Base-by-base conservation (phyloP, 2,797 vertebrate genomes). In the Esox lucius region DNA sequence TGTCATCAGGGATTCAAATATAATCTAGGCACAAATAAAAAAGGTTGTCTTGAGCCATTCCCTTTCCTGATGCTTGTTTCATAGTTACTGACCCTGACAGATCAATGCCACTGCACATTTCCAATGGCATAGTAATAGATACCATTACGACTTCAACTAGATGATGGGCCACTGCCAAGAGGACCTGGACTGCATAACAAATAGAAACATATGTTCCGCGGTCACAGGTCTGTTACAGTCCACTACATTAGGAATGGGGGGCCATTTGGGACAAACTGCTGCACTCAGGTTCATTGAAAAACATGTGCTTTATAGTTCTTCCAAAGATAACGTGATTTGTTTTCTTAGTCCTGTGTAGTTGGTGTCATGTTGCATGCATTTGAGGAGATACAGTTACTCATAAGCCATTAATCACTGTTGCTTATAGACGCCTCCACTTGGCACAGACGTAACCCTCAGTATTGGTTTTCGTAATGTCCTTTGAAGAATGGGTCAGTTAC, bases 151-250 rank as follows among this genome's bases (percentile, higher is more conserved):
- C 35, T 65, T 73, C 61, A 8, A 68, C 39, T 78, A 86, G 68
- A 84, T 87, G 85, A 94, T 90, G 89, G 87, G 90, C 83, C 71
- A 81, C 61, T 79, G 89, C 88, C 88, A 90, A 76, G 16, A 56
- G 12, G 3, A 61, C 66, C 78, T 85, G 82, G 0, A 0, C 0
- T 59, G 56, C 56, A 1, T 59, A n/a, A 16, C 56, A 59, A 59
- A 59, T 22, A 4, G n/a, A n/a, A 59, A 9, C 56, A 2, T 59
- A 24, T 33, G 33, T 33, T 33, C 33, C 33, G 5, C 33, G 33
- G 33, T 33, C 33, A 5, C 5, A 42, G 42, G 5, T 42, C 42
- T 33, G 33, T 33, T n/a, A 24, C 5, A 24, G 56, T 59, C 8
- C n/a, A 26, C 56, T 61, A 61, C 22, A 24, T 19, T 7, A 19